Evolutionary conservation across 2,888 invertebrate genomes (phyloP).

Genomic region (Drosophila colorata): DNA sequence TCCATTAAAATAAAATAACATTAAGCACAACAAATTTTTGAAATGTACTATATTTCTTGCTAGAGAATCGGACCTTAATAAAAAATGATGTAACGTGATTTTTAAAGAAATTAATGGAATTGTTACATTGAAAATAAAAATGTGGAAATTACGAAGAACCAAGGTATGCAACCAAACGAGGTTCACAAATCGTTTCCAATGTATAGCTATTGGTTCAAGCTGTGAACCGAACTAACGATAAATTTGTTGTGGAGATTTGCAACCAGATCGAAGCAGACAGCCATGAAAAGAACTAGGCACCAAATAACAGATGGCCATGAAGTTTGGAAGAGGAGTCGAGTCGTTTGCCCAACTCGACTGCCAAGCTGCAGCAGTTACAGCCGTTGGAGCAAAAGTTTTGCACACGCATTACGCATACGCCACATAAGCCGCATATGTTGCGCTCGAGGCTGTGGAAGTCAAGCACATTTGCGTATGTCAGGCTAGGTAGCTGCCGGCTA

Average conservation of each 20-base stretch:
- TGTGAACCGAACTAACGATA: neutral
- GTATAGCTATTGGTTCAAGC: neutral
- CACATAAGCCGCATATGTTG: slow-evolving; percentile 49
- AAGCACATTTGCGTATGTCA: slow-evolving; percentile 56
- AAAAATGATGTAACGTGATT: too few species aligned
- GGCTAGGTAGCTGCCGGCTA: slow-evolving; percentile 38
- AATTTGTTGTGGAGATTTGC: neutral
- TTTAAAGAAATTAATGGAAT: too few species aligned
- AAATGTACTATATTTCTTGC: too few species aligned
- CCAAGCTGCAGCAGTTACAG: too few species aligned
- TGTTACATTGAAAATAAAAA: too few species aligned
- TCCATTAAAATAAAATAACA: too few species aligned
- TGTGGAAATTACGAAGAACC: too few species aligned
- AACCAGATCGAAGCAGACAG: slow-evolving; percentile 1
- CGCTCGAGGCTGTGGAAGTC: slow-evolving; percentile 25
- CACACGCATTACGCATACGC: slow-evolving; percentile 66
- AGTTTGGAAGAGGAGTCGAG: neutral
- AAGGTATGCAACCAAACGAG: too few species aligned
- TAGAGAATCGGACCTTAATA: too few species aligned
- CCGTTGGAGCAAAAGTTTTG: slow-evolving; percentile 25
- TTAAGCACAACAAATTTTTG: too few species aligned
- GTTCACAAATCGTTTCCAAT: too few species aligned
- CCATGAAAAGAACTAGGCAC: neutral
- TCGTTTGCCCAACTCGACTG: neutral
- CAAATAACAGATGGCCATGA: slow-evolving; percentile 8